phyloP scores from a whole-genome alignment of 2,797 vertebrate species.

The Lacerta viridis region DNA sequence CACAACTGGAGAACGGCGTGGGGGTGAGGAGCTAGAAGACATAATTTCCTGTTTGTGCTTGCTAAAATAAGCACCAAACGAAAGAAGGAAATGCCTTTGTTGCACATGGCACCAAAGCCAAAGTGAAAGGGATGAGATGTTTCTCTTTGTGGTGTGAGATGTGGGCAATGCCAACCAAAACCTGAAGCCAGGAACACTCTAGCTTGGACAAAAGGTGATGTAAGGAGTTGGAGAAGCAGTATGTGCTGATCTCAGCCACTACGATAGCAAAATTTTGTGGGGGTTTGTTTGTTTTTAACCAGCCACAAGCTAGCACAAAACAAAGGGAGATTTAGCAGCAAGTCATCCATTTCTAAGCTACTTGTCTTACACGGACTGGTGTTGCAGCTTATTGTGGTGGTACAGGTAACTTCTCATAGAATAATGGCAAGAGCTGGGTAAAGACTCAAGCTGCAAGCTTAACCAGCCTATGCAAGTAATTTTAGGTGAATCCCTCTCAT shows the following conservation, averaged over 20 bases:
- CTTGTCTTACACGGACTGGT: neutral
- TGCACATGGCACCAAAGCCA: neutral
- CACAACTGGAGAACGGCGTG: slow-evolving; percentile 15
- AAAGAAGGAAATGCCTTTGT: slow-evolving; percentile 9
- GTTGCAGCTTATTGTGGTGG: neutral
- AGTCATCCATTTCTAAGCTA: neutral
- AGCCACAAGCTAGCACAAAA: neutral
- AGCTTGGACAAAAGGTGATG: neutral
- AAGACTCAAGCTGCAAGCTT: neutral
- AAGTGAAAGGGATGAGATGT: neutral
- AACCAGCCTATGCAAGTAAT: too few relatives aligned
- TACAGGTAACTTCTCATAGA: neutral
- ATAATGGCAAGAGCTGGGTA: neutral
- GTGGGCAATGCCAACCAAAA: neutral
- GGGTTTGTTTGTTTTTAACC: neutral
- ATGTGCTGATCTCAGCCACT: neutral
- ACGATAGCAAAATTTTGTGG: neutral
- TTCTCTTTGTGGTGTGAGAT: neutral
- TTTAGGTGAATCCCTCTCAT: neutral
- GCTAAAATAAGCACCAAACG: slow-evolving; percentile 35
- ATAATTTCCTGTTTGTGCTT: slow-evolving; percentile 45
- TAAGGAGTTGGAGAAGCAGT: neutral
- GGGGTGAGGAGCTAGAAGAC: neutral
- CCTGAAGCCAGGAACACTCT: neutral
- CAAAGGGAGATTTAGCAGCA: neutral